Conservation (phyloP, 2,113 vertebrate genomes). For the Oryctolagus cuniculus region mOryCun1.1 NC_091432.1:161396001-161396500, state of each 20-base stretch:
- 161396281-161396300: neutral
- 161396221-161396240: neutral
- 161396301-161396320: neutral
- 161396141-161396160: neutral
- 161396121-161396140: neutral
- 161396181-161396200: rapidly evolving
- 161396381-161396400: neutral
- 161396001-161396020: neutral
- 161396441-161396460: neutral
- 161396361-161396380: neutral
- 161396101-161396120: neutral
- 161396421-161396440: neutral
- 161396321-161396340: neutral
- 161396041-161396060: neutral
- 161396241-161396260: neutral
- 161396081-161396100: neutral
- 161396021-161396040: neutral
- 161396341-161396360: neutral
- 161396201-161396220: neutral
- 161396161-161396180: neutral
- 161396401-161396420: neutral
- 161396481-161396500: neutral
- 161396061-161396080: neutral
- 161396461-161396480: neutral
- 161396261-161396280: neutral